Evolutionary conservation across 2,888 invertebrate genomes (phyloP), one percentile per base, ranked within the genome.

Genomic region (Epistrophella euchroma): DNA sequence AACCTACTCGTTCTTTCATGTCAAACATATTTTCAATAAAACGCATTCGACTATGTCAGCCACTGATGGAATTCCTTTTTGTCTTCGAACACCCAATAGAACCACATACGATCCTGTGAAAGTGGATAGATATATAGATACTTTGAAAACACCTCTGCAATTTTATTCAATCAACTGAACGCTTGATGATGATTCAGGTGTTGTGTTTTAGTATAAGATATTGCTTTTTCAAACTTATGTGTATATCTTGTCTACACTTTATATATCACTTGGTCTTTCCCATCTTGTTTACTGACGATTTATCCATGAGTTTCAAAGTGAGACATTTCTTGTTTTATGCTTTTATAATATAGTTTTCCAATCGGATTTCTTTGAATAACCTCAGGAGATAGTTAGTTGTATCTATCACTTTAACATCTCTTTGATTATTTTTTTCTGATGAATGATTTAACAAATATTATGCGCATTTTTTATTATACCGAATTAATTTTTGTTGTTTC

Each of bases 401-500:
- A n/a, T 17, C 3, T 17, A 17, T 17, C 9, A 45, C 45, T 17
- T 45, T 2, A 45, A 45, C 17, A 17, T 45, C 3, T 4, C 17
- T n/a, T 43, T 45, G 45, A 45, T 4, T 45, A 17, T 45, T 17
- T 45, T 17, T 17, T 45, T 13, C 9, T 7, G 43, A 43, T 45
- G 17, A 9, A 45, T 45, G 32, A 32, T 32, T 2, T 7, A 32
- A 32, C 7, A 32, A 43, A 43, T n/a, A 40, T 2, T 0, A 47
- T 45, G 45, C 9, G 32, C 2, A 43, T n/a, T 6, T 43, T 7
- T 43, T n/a, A 6, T 15, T 45, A 45, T 9, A 2, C 2, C 9
- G 10, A 2, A 25, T 52, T n/a, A 2, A 5, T 43, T 62, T 32
- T 11, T 56, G 28, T n/a, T 22, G 28, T 76, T 66, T 60, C 94